Percentiles rank a stretch among this genome's conserved stretches.
phyloP scores from a whole-genome alignment of 2,797 vertebrate species.

The Anabacerthia variegaticeps region DNA sequence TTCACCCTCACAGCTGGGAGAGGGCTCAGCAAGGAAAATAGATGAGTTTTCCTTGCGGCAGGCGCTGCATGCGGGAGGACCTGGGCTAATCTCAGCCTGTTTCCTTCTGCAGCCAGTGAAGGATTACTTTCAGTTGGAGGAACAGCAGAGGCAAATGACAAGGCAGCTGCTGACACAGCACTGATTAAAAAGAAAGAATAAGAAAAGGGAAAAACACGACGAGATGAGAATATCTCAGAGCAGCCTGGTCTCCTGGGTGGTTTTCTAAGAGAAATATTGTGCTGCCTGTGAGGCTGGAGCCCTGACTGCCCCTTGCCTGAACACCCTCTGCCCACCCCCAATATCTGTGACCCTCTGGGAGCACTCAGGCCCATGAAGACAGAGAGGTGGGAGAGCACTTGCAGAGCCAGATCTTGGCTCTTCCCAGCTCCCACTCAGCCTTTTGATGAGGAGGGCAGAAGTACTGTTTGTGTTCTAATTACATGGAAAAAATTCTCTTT shows the following conservation, averaged over 20 bases:
- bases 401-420: background rate
- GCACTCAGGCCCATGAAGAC: background rate
- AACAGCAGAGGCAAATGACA: background rate
- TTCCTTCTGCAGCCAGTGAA: constrained; percentile 4
- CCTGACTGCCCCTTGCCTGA: background rate
- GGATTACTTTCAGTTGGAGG: constrained; percentile 29
- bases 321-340: background rate
- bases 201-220: background rate
- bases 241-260: background rate
- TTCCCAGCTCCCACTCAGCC: background rate
- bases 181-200: background rate
- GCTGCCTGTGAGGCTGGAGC: background rate
- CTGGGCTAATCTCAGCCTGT: background rate
- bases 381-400: background rate
- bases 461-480: background rate
- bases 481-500: background rate
- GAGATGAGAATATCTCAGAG: background rate
- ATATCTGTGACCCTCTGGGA: accelerated
- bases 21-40: background rate
- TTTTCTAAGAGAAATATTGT: background rate
- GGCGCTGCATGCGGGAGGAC: background rate
- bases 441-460: background rate
- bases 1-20: background rate
- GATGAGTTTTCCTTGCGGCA: background rate
- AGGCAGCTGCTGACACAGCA: constrained; percentile 56